Evolutionary conservation across 2,113 vertebrate species (phyloP).

Genomic region (Pristiophorus japonicus): DNA sequence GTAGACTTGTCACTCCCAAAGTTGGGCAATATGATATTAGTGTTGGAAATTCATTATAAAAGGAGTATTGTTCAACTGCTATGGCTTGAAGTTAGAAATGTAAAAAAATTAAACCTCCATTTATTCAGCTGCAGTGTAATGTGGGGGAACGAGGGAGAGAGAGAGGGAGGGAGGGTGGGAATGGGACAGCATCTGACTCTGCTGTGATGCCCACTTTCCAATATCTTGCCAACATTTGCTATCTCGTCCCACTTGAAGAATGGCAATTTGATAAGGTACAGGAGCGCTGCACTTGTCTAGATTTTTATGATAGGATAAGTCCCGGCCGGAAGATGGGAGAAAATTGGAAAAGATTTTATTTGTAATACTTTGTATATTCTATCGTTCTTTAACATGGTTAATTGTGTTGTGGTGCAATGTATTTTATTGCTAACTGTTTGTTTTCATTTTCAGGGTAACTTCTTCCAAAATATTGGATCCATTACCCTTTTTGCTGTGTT

Average conservation of each 20-base stretch:
- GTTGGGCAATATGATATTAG: not conserved
- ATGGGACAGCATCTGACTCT: not conserved
- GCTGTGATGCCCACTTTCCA: not conserved
- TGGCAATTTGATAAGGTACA: not conserved
- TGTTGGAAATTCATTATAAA: not conserved
- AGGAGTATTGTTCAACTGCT: not conserved
- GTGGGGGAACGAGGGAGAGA: not conserved
- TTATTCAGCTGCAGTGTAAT: not conserved
- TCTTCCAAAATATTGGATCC: slow-evolving; percentile 98
- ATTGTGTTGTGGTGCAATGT: not conserved
- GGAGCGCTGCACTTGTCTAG: not conserved
- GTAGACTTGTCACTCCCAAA: not conserved
- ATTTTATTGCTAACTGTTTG: not conserved
- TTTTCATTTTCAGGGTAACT: slow-evolving; percentile 76
- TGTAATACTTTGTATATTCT: not conserved
- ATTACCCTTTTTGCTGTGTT: slow-evolving; percentile 94
- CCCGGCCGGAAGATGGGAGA: not conserved
- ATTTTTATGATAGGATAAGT: not conserved
- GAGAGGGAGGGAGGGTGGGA: not conserved
- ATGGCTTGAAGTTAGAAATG: not conserved
- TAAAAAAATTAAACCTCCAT: not conserved
- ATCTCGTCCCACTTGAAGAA: not conserved
- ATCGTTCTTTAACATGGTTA: not conserved
- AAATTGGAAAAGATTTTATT: not conserved
- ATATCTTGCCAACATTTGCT: not conserved